These are phyloP conservation scores for Mimachlamys varia DNA, from an alignment of 2,888 invertebrate genomes.

Conservation along the genomic window DNA sequence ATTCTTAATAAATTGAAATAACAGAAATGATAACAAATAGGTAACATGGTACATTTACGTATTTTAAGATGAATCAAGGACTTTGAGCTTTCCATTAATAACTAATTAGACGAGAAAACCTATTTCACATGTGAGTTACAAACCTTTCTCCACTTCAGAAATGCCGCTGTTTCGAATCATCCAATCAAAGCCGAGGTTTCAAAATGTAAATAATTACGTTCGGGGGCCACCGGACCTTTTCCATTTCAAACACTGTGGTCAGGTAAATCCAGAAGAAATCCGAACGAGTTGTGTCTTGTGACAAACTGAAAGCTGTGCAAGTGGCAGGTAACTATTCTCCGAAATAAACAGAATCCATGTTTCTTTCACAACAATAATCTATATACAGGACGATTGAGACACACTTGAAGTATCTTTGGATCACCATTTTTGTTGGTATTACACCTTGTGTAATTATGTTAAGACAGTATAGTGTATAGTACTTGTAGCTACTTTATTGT, in stretches of 20 bases:
- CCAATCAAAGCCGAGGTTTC: constrained; percentile 44
- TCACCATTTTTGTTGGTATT: not conserved
- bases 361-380: no score
- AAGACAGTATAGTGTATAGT: no score
- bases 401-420: not conserved
- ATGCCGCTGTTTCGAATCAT: constrained; percentile 48
- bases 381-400: not conserved
- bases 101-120: not conserved
- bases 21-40: not conserved
- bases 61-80: not conserved
- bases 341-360: no score
- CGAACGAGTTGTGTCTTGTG: constrained; percentile 1
- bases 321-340: not conserved
- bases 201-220: not conserved
- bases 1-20: not conserved
- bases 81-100: not conserved
- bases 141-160: constrained; percentile 44
- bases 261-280: not conserved
- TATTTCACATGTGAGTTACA: not conserved
- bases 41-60: no score
- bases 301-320: constrained; percentile 18
- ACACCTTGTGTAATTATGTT: no score
- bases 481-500: no score
- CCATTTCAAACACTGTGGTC: not conserved
- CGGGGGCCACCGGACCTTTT: not conserved